phyloP scores from a whole-genome alignment of 2,888 invertebrate genomes.

The Arrhopalites spinosus region DNA sequence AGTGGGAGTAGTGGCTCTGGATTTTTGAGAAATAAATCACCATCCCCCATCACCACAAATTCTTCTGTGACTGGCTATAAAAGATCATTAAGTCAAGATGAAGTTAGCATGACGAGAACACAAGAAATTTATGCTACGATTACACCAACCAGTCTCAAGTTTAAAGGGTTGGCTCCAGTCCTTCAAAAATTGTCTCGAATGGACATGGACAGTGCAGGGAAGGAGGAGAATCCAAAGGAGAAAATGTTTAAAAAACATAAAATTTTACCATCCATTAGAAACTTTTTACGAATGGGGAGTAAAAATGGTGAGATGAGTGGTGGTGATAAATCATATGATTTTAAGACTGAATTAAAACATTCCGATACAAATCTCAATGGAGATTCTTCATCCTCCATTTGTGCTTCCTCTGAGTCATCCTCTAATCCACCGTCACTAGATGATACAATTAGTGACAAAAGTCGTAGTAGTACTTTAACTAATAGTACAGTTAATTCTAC shows the following conservation, averaged over 20 bases:
- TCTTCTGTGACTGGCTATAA: constrained; percentile 42
- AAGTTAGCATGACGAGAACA: constrained; percentile 54
- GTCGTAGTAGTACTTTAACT: not conserved
- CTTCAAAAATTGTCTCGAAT: constrained; percentile 54
- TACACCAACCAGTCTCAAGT: constrained; percentile 54
- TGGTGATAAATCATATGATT: constrained; percentile 29
- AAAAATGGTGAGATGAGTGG: constrained; percentile 2
- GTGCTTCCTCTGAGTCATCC: constrained; percentile 8
- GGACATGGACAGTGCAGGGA: constrained; percentile 37
- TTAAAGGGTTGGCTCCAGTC: constrained; percentile 52
- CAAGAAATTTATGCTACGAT: constrained; percentile 56
- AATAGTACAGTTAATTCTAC: not conserved
- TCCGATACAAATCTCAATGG: not conserved
- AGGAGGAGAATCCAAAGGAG: constrained; percentile 45
- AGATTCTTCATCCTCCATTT: not conserved
- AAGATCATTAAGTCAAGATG: constrained; percentile 53
- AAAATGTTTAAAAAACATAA: constrained; percentile 52
- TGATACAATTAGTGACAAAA: constrained; percentile 12
- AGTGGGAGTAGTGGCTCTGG: constrained; percentile 37
- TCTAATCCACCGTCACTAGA: constrained; percentile 15
- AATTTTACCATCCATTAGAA: constrained; percentile 53
- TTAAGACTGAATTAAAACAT: constrained; percentile 34
- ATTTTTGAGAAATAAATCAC: constrained; percentile 39
- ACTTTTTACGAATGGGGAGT: constrained; percentile 51
- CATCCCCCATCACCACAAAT: constrained; percentile 1